These are phyloP conservation scores for Smittia aterrima DNA, from an alignment of 2,888 invertebrate genomes.

Conservation along the genomic window DNA sequence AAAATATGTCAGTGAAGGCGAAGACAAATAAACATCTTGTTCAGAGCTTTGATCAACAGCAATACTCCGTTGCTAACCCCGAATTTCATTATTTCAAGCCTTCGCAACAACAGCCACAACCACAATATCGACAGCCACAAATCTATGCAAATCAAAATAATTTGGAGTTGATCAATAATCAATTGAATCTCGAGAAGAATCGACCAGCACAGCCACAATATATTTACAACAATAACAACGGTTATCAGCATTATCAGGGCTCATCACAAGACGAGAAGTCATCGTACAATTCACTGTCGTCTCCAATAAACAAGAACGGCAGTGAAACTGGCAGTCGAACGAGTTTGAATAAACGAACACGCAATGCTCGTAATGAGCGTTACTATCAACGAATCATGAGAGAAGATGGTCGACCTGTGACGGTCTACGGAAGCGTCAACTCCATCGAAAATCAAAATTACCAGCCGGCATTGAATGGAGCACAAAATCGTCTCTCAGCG, in stretches of 20 bases:
- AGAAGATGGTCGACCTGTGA: slow-evolving; percentile 52
- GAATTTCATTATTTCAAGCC: slow-evolving; percentile 44
- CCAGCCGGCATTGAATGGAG: slow-evolving; percentile 30
- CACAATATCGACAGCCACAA: slow-evolving; percentile 28
- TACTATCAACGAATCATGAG: slow-evolving; percentile 73
- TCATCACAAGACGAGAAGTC: slow-evolving; percentile 53
- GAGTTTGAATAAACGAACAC: slow-evolving; percentile 63
- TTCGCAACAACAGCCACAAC: slow-evolving; percentile 50
- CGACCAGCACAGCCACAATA: slow-evolving; percentile 47
- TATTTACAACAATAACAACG: slow-evolving; percentile 33
- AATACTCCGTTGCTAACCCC: slow-evolving; percentile 38
- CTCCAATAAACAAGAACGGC: slow-evolving; percentile 64
- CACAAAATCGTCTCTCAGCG: slow-evolving; percentile 26
- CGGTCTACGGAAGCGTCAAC: slow-evolving; percentile 50
- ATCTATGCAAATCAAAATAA: slow-evolving; percentile 22
- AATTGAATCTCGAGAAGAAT: slow-evolving; percentile 51
- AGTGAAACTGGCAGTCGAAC: slow-evolving; percentile 64
- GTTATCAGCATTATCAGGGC: slow-evolving; percentile 29
- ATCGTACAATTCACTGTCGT: slow-evolving; percentile 65
- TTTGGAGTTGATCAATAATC: slow-evolving; percentile 48
- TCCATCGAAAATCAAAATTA: slow-evolving; percentile 55
- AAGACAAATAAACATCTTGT: slow-evolving; percentile 50
- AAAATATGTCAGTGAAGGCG: slow-evolving; percentile 51
- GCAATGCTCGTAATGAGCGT: slow-evolving; percentile 75
- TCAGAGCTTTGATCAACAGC: slow-evolving; percentile 48